Evolutionary conservation across 1,140 invertebrate species (phyloP).

Genomic region (Mizuhopecten yessoensis): DNA sequence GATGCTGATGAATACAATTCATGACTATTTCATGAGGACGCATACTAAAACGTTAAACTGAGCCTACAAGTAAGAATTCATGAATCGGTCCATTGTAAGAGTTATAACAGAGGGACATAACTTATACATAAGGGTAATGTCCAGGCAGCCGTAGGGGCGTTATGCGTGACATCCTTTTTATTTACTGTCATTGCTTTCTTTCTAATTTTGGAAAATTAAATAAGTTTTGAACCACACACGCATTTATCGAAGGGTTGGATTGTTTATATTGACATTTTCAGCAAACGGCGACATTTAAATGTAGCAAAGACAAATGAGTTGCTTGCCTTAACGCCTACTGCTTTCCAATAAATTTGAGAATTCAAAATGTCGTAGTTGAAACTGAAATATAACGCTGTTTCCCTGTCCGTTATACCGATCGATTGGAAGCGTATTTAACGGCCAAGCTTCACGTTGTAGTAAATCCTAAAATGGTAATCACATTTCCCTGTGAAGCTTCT

Average conservation of each 20-base stretch:
- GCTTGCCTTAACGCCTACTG: conserved; percentile 2
- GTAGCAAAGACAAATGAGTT: conserved; percentile 8
- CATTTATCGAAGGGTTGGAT: neutral
- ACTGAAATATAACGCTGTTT: conserved; percentile 3
- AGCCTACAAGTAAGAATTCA: neutral
- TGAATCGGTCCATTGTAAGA: neutral
- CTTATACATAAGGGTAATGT: neutral
- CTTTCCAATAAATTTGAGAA: conserved; percentile 26
- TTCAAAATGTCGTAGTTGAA: conserved; percentile 8
- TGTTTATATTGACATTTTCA: neutral
- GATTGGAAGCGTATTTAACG: neutral
- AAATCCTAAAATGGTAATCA: neutral
- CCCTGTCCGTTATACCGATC: neutral
- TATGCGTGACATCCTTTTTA: neutral
- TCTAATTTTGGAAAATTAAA: neutral
- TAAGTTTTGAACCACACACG: neutral
- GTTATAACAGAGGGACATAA: neutral
- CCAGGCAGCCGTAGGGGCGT: neutral
- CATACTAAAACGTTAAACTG: too few species aligned
- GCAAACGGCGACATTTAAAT: neutral
- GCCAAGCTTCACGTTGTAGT: neutral
- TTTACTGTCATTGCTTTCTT: too few species aligned
- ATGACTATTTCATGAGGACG: too few species aligned
- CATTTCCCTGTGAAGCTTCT: neutral
- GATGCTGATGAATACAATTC: too few species aligned